Base-by-base conservation (phyloP, 2,888 invertebrate species). In the Pollenia amentaria region DNA sequence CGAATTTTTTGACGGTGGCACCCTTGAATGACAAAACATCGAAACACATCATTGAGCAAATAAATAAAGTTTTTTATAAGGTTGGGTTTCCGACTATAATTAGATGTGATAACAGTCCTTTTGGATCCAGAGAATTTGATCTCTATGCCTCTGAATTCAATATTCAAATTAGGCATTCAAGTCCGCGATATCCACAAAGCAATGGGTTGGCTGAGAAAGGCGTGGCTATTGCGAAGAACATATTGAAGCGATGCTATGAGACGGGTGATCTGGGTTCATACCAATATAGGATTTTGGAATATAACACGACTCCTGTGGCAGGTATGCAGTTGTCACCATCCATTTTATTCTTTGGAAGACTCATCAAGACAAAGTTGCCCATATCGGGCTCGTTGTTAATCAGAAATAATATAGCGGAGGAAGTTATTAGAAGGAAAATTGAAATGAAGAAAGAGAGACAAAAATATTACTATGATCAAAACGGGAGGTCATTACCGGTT, bases 71-170 rank as follows among this genome's bases (percentile, higher is more conserved):
- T n/a, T 84, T 90, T 76, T 85, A 69, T 55, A 87, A 70, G 70
- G 86, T 87, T 79, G 89, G 90, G 9, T 90, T 89, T 65, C 90
- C 90, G 9, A 84, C 89, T 77, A 53, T 62, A 38, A 64, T 64
- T 29, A 62, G 88, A 57, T 88, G 89, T 55, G 84, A 88, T 42
- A 86, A 84, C 18, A 44, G 44, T 62, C 84, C 88, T 42, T 87
- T 85, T 78, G 64, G 60, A 11, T 87, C 84, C n/a, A 6, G 14
- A 9, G 83, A 88, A 51, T 84, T 88, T 77, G 57, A 78, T 38
- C 29, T 29, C 29, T 29, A 29, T 11, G 64, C 51, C 10, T 40
- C 16, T 16, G 64, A 83, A 12, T 51, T 16, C 10, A 81, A 81
- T 48, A 82, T 87, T 44, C 0, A 53, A 8, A 46, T 86, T 18